Evolutionary conservation across 2,113 vertebrate species (phyloP).

Genomic region (Entomyzon cyanotis): DNA sequence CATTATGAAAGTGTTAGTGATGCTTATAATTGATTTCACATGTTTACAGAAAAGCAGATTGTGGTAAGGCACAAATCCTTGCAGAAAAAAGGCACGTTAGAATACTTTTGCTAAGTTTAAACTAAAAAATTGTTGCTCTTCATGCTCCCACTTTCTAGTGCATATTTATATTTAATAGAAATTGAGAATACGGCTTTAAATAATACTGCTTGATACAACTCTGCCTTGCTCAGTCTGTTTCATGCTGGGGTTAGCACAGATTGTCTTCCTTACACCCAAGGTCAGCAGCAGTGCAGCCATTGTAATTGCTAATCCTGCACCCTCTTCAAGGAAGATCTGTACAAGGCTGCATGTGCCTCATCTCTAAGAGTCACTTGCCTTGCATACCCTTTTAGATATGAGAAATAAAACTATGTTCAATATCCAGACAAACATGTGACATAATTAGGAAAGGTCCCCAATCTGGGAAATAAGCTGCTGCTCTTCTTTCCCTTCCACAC

Average conservation of each 20-base stretch:
- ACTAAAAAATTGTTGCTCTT: background rate
- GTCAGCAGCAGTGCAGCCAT: background rate
- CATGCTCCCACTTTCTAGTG: rapidly evolving
- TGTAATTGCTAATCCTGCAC: background rate
- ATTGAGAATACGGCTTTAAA: background rate
- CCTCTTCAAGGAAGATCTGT: background rate
- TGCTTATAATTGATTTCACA: background rate
- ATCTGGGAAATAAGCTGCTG: background rate
- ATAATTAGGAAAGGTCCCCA: background rate
- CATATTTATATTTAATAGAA: background rate
- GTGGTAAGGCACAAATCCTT: background rate
- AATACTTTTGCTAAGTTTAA: background rate
- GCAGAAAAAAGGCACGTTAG: background rate
- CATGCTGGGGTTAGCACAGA: background rate
- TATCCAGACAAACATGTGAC: background rate
- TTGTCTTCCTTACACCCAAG: background rate
- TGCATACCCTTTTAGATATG: background rate
- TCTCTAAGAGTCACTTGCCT: background rate
- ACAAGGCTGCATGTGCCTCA: background rate
- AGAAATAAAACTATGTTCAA: background rate
- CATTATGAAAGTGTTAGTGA: background rate
- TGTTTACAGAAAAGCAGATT: background rate
- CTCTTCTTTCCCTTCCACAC: background rate
- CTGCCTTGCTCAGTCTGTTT: background rate
- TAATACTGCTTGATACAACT: background rate